A percentile compares a stretch with the other conserved stretches of the same genome.
Evolutionary conservation across 2,888 invertebrate genomes (phyloP).

Genomic region (Chloroclysta siterata): DNA sequence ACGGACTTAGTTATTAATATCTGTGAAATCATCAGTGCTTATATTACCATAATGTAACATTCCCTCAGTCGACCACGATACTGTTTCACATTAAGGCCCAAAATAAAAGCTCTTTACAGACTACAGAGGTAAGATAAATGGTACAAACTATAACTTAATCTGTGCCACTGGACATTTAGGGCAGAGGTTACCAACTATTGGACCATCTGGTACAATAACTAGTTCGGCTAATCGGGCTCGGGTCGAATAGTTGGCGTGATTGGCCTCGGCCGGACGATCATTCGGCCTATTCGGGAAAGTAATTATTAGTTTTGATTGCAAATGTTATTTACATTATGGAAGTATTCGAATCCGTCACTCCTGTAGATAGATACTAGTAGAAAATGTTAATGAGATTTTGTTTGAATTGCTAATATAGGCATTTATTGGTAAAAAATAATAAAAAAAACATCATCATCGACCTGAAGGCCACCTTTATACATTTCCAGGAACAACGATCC

Average conservation of each 20-base stretch:
- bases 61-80: too few relatives aligned
- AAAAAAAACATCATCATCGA: too few relatives aligned
- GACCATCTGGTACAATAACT: slow-evolving; percentile 24
- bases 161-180: slow-evolving; percentile 13
- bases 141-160: slow-evolving; percentile 7
- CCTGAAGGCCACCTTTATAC: too few relatives aligned
- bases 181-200: slow-evolving; percentile 27
- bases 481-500: too few relatives aligned
- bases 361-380: too few relatives aligned
- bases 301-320: slow-evolving; percentile 25
- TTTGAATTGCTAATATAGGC: too few relatives aligned
- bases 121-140: neutral
- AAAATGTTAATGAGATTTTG: too few relatives aligned
- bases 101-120: neutral
- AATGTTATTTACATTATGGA: slow-evolving; percentile 2
- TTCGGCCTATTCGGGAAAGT: slow-evolving; percentile 17
- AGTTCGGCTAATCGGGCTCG: slow-evolving; percentile 22
- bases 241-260: slow-evolving; percentile 30
- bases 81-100: too few relatives aligned
- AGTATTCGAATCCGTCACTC: neutral
- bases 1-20: too few relatives aligned
- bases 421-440: too few relatives aligned
- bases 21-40: too few relatives aligned
- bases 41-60: too few relatives aligned
- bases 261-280: slow-evolving; percentile 21